Conservation (phyloP, 2,888 invertebrate species). For the Phyto melanocephala region DNA sequence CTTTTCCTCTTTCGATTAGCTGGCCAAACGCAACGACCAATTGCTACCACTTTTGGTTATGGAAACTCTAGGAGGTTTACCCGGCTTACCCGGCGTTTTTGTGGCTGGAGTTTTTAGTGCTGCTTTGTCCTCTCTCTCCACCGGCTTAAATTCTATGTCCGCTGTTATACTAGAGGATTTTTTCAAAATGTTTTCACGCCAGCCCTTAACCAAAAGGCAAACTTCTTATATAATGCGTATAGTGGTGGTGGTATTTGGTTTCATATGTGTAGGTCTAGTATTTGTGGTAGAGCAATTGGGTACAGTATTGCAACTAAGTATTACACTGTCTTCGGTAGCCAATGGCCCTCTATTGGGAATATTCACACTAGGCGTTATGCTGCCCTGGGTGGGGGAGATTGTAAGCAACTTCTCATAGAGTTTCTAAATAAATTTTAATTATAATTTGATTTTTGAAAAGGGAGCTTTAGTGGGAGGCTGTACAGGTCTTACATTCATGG, state of each 20-base stretch:
- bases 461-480: slow-evolving; percentile 81
- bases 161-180: slow-evolving; percentile 87
- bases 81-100: slow-evolving; percentile 92
- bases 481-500: slow-evolving; percentile 80
- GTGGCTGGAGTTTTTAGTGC: slow-evolving; percentile 95
- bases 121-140: slow-evolving; percentile 89
- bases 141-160: slow-evolving; percentile 87
- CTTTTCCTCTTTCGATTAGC: slow-evolving; percentile 72
- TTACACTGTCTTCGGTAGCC: slow-evolving; percentile 83
- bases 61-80: slow-evolving; percentile 88
- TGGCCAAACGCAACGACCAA: slow-evolving; percentile 88
- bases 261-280: slow-evolving; percentile 82
- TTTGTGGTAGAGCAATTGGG: slow-evolving; percentile 85
- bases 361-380: slow-evolving; percentile 84
- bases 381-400: slow-evolving; percentile 84
- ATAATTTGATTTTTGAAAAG: slow-evolving; percentile 69
- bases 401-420: slow-evolving; percentile 74
- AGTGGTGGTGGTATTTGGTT: slow-evolving; percentile 83
- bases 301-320: slow-evolving; percentile 84
- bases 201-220: slow-evolving; percentile 80
- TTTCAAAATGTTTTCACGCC: slow-evolving; percentile 81
- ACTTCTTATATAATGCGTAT: slow-evolving; percentile 84
- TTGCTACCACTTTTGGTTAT: slow-evolving; percentile 90
- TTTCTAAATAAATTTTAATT: background rate
- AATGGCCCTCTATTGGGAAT: slow-evolving; percentile 85